Evolutionary conservation across 2,797 vertebrate species (phyloP).

Genomic region (Amphiprion clarkii): DNA sequence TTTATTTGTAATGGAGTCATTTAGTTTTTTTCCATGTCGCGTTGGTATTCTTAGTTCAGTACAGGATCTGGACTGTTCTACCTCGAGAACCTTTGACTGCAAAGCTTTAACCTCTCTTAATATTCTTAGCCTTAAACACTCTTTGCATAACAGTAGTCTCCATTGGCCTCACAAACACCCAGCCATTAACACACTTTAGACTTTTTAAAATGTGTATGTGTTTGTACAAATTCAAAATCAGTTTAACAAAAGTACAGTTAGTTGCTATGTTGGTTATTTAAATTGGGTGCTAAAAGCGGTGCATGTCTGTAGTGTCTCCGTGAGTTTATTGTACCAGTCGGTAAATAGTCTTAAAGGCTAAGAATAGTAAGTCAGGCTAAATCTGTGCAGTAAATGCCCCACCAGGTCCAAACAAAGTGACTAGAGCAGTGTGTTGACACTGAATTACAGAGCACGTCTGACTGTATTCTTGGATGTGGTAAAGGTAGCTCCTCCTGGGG

Average conservation of each 20-base stretch:
- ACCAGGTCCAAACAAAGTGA: neutral
- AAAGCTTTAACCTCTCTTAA: neutral
- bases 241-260: too few species aligned
- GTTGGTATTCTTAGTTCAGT: too few species aligned
- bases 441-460: too few species aligned
- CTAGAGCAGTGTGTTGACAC: neutral
- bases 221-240: neutral
- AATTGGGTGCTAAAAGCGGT: neutral
- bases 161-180: neutral
- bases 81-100: too few species aligned
- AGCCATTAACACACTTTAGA: too few species aligned
- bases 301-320: neutral
- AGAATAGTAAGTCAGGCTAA: slow-evolving; percentile 35
- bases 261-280: neutral
- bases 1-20: too few species aligned
- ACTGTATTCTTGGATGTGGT: too few species aligned
- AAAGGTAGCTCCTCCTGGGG: too few species aligned
- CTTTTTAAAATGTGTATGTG: neutral
- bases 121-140: slow-evolving; percentile 45
- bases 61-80: too few species aligned
- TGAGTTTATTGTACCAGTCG: neutral
- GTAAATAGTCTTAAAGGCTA: slow-evolving; percentile 46
- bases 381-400: slow-evolving; percentile 9
- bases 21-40: too few species aligned
- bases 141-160: slow-evolving; percentile 15